A percentile compares a stretch with the other conserved stretches of the same genome.
phyloP scores from a whole-genome alignment of 2,888 invertebrate genomes.

The Eudasyphora cyanicolor region DNA sequence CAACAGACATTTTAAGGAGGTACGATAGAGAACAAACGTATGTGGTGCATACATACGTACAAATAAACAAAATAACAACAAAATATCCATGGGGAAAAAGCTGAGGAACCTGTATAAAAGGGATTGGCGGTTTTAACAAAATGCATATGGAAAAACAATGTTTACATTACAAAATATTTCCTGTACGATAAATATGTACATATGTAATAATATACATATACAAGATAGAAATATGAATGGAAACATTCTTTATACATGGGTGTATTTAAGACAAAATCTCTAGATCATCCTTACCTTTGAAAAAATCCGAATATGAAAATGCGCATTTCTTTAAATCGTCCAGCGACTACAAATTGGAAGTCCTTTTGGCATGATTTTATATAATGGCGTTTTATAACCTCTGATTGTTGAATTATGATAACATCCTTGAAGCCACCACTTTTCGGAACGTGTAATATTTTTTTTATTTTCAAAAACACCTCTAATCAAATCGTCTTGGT shows the following conservation, averaged over 20 bases:
- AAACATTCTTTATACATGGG: no score
- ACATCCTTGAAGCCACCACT: not conserved
- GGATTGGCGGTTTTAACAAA: not conserved
- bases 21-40: no score
- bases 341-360: conserved; percentile 57
- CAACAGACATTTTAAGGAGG: not conserved
- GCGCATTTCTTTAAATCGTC: conserved; percentile 50
- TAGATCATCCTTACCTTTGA: conserved; percentile 56
- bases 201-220: not conserved
- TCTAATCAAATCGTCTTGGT: no score
- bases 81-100: no score
- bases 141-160: not conserved
- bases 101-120: not conserved
- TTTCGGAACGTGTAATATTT: not conserved
- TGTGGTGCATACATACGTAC: no score
- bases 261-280: no score
- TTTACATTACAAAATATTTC: conserved; percentile 8
- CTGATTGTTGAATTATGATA: conserved; percentile 8
- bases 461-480: not conserved
- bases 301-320: not conserved
- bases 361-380: conserved; percentile 31
- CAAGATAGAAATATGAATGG: not conserved
- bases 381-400: conserved; percentile 19
- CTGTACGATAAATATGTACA: not conserved
- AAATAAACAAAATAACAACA: not conserved